Base-by-base conservation (phyloP, 2,797 vertebrate species). In the Danio aesculapii region DNA sequence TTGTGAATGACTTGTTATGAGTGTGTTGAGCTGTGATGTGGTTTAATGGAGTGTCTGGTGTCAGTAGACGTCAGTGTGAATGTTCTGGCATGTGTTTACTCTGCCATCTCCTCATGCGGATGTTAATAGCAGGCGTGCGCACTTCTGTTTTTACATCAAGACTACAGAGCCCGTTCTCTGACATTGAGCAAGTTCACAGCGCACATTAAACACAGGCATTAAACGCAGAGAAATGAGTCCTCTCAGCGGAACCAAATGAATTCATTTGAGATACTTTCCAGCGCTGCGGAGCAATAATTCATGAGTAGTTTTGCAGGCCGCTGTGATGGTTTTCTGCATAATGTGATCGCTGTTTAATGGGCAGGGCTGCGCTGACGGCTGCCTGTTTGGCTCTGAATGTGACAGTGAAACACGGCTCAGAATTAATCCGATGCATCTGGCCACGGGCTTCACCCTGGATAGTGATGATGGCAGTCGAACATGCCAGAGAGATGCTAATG, bases 391-490 rank as follows among this genome's bases (percentile, higher is more conserved):
- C 78, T 72, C 47, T 41, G 8, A 67, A 52, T 66, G 79, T 72
- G 83, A 81, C 67, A 68, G 53, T 64, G 66, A 74, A 82, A 73
- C 57, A 79, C 63, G 30, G 46, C 81, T 82, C 75, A 44, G 91
- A 91, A 92, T 84, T 80, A 87, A 91, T 92, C 92, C 61, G 30
- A 84, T 86, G 84, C 85, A 82, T 91, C 88, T 86, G 84, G 88
- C 87, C 87, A 85, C n/a, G 75, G 83, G 53, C 86, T 89, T 91
- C 76, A 75, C 82, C 86, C 88, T 84, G 59, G 86, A 91, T 91
- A 90, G 86, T 77, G 57, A 75, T 86, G 86, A 88, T 84, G 88
- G 86, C 86, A 85, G 84, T 84, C 79, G 78, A 69, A 75, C 30
- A 81, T 82, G 88, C 87, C 89, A 91, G 85, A 47, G 74, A 71